A percentile compares a stretch with the other conserved stretches of the same genome.
Conservation (phyloP, 2,888 invertebrate species). For the Stenolophus ochropezus region DNA sequence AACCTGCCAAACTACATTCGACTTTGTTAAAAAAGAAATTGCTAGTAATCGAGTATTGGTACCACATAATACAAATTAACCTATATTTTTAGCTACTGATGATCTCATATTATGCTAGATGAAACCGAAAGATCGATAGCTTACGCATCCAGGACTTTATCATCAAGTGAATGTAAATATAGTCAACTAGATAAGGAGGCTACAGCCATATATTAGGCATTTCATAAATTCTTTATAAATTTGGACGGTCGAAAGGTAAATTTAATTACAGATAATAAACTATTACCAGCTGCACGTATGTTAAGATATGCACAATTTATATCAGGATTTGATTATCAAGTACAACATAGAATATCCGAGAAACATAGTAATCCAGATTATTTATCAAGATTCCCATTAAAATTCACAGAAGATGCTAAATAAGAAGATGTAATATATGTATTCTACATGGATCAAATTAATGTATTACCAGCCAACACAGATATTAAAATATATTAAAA, state of each 20-base stretch:
- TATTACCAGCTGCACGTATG: no score
- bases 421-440: not conserved
- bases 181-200: slow-evolving; percentile 25
- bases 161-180: not conserved
- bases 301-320: no score
- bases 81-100: slow-evolving; percentile 67
- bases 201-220: slow-evolving; percentile 29
- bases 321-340: no score
- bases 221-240: no score
- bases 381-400: no score
- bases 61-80: slow-evolving; percentile 64
- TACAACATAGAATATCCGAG: no score
- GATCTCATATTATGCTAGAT: slow-evolving; percentile 65
- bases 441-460: no score
- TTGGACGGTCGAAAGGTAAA: no score
- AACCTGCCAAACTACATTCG: slow-evolving; percentile 60
- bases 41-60: slow-evolving; percentile 62
- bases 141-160: slow-evolving; percentile 60
- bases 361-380: no score
- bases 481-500: not conserved
- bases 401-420: not conserved
- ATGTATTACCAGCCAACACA: no score
- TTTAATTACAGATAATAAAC: no score
- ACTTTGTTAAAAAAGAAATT: slow-evolving; percentile 63
- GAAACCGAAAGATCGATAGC: slow-evolving; percentile 68